These are phyloP conservation scores for Rhipidura dahli DNA, from an alignment of 2,113 vertebrate species.

Conservation along the genomic window DNA sequence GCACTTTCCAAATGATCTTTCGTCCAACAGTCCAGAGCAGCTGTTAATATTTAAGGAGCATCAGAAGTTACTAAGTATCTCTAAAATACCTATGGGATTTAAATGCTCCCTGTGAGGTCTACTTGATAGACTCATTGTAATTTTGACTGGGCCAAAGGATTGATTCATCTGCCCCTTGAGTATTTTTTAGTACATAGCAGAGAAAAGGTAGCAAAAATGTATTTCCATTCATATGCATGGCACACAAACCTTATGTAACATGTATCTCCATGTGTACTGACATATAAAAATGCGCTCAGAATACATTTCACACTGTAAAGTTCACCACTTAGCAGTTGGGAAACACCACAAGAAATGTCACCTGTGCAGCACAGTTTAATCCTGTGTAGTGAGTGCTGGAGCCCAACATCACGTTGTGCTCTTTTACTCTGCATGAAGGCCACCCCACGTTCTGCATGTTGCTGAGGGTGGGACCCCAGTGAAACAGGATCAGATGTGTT, in stretches of 20 bases:
- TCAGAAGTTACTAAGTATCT: constrained; percentile 31
- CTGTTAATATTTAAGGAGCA: constrained; percentile 45
- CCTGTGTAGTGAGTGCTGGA: background rate
- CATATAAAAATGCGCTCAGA: background rate
- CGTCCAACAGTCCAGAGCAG: background rate
- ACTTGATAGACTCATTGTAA: background rate
- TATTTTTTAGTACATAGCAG: background rate
- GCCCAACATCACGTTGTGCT: accelerated
- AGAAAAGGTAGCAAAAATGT: background rate
- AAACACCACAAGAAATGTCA: background rate
- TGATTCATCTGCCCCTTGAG: background rate
- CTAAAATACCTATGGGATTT: constrained; percentile 20
- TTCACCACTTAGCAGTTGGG: background rate
- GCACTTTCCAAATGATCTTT: background rate
- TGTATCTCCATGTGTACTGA: background rate
- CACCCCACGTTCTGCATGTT: accelerated
- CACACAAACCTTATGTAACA: background rate
- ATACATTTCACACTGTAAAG: background rate
- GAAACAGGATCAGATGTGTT: background rate
- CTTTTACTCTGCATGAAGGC: background rate
- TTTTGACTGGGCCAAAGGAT: background rate
- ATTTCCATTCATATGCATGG: background rate
- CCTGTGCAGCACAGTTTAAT: background rate
- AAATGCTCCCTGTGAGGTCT: background rate
- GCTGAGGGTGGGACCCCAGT: background rate